phyloP scores from a whole-genome alignment of 2,888 invertebrate species.

The Tanytarsus gracilentus region DNA sequence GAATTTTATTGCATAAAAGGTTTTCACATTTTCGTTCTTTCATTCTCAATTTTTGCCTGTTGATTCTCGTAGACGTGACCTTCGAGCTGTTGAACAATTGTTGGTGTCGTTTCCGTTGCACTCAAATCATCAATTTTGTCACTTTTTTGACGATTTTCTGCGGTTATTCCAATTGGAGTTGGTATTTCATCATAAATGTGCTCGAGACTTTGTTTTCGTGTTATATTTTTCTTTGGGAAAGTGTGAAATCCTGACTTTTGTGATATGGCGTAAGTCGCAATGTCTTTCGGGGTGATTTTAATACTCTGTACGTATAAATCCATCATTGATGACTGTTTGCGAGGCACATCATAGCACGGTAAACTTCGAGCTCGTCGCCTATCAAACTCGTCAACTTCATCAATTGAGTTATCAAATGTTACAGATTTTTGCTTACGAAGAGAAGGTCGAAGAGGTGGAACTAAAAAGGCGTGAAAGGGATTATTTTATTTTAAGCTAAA shows the following conservation, averaged over 20 bases:
- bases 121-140: too few species aligned
- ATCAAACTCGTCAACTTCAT: constrained; percentile 17
- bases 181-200: constrained; percentile 18
- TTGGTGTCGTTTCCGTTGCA: too few species aligned
- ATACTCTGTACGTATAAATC: background rate
- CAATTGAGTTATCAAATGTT: constrained; percentile 14
- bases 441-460: background rate
- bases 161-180: background rate
- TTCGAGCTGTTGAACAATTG: too few species aligned
- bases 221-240: background rate
- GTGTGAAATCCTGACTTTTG: background rate
- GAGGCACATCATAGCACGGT: constrained; percentile 10
- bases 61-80: too few species aligned
- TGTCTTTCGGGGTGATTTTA: background rate
- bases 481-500: background rate
- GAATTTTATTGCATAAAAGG: too few species aligned
- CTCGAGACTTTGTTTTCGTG: constrained; percentile 1
- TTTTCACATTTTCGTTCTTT: too few species aligned
- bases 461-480: background rate
- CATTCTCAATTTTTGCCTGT: too few species aligned
- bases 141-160: too few species aligned
- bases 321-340: constrained; percentile 7
- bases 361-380: background rate
- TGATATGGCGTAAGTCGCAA: background rate
- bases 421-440: constrained; percentile 7